Evolutionary conservation across 2,888 invertebrate genomes (phyloP).

Genomic region (Drosophila ezoana): DNA sequence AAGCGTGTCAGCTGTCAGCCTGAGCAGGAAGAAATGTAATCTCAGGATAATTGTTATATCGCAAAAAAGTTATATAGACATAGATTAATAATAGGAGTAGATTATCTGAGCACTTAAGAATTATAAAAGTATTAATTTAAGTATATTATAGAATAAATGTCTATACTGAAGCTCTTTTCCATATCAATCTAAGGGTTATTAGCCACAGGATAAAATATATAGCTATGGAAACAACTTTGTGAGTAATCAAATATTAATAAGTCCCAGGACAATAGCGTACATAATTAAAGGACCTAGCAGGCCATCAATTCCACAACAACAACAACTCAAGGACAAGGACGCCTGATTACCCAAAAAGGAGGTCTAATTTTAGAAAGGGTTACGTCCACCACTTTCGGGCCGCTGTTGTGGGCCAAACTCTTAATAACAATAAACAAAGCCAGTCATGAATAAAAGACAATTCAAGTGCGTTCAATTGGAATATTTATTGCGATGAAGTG

Average conservation of each 20-base stretch:
- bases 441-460: constrained; percentile 25
- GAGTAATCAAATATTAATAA: not conserved
- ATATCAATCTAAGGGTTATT: no score
- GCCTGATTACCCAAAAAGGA: not conserved
- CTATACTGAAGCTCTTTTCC: no score
- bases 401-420: not conserved
- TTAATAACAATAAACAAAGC: not conserved
- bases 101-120: no score
- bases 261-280: constrained; percentile 2
- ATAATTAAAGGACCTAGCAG: constrained; percentile 1
- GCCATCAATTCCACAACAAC: not conserved
- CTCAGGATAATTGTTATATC: no score
- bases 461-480: constrained; percentile 34
- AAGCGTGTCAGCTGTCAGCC: no score
- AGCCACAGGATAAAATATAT: not conserved
- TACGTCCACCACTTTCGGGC: not conserved
- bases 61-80: no score
- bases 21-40: no score
- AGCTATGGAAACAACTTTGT: not conserved
- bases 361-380: not conserved
- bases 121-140: no score
- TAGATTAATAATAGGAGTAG: no score
- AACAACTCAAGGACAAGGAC: constrained; percentile 7
- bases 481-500: constrained; percentile 9
- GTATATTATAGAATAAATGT: no score